Conservation (phyloP, 2,888 invertebrate species). For the Zelleria hepariella region DNA sequence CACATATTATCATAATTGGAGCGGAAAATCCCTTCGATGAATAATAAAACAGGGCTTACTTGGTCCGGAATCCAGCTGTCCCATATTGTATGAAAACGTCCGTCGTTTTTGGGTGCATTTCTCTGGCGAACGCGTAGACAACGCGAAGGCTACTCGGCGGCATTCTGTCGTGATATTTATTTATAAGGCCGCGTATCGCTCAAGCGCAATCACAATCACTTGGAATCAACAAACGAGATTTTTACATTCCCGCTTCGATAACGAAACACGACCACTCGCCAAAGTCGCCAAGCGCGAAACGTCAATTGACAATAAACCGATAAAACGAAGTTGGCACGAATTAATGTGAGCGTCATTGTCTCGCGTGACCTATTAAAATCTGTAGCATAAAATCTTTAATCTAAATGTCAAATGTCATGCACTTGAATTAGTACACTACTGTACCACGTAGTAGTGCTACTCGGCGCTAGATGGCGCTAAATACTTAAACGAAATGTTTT, state of each 20-base stretch:
- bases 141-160: slow-evolving; percentile 74
- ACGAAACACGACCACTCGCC: not conserved
- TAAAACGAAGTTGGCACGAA: not conserved
- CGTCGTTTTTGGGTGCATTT: slow-evolving; percentile 81
- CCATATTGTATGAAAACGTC: slow-evolving; percentile 82
- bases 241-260: slow-evolving; percentile 56
- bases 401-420: slow-evolving; percentile 11
- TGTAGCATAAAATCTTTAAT: not conserved
- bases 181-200: slow-evolving; percentile 55
- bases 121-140: slow-evolving; percentile 83
- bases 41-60: slow-evolving; percentile 67
- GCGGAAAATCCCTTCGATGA: slow-evolving; percentile 21
- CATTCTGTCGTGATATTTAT: slow-evolving; percentile 60
- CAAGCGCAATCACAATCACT: slow-evolving; percentile 68
- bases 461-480: slow-evolving; percentile 24
- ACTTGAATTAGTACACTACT: not conserved
- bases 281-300: not conserved
- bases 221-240: slow-evolving; percentile 59
- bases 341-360: not conserved
- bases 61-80: slow-evolving; percentile 88
- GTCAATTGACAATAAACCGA: slow-evolving; percentile 1
- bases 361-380: not conserved
- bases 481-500: not conserved
- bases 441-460: slow-evolving; percentile 15
- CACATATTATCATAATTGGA: slow-evolving; percentile 19